Base-by-base conservation (phyloP, 2,113 vertebrate species). In the Pituophis catenifer region DNA sequence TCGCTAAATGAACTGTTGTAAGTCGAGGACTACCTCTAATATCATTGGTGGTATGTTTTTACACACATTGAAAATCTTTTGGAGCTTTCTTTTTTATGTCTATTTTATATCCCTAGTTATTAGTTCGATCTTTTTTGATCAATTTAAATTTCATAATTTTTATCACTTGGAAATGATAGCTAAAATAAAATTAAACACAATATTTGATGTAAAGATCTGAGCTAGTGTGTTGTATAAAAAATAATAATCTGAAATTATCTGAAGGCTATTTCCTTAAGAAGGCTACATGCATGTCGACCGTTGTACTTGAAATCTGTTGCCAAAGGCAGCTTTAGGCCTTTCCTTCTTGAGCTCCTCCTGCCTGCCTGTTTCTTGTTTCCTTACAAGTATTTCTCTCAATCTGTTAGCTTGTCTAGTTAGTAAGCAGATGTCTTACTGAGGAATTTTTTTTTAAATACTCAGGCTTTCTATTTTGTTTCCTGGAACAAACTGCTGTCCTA, bases 231-330 rank as follows among this genome's bases (percentile, higher is more conserved):
- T 8, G 8, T 8, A 94, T 26, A 26, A 90, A 2, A 87, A 86
- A 65, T 54, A 90, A 93, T 59, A 58, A 58, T 8, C 19, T 8
- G 21, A 58, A 58, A 0, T 12, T 48, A 17, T 54, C 7, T 58
- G 19, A 19, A 1, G 52, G 21, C 29, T 93, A 7, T 3, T 1
- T 1, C 59, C 54, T 19, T 90, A 53, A 93, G 89, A 5, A 0
- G 54, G 59, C 24, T 0, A 0, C 1, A 0, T 4, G 7, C 0
- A 0, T 57, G n/a, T 53, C 89, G 3, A 23, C 75, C 38, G 8
- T 85, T 87, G 57, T 26, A n/a, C 21, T 26, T 55, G 58, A 90
- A 85, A 93, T 19, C 88, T 91, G 13, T 10, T 91, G 92, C 55
- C 23, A 26, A 89, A 96, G 53, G 48, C 0, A 0, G 86, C 65